These are phyloP conservation scores for Rhagologus leucostigma DNA, from an alignment of 2,113 vertebrate genomes.

Conservation along the genomic window DNA sequence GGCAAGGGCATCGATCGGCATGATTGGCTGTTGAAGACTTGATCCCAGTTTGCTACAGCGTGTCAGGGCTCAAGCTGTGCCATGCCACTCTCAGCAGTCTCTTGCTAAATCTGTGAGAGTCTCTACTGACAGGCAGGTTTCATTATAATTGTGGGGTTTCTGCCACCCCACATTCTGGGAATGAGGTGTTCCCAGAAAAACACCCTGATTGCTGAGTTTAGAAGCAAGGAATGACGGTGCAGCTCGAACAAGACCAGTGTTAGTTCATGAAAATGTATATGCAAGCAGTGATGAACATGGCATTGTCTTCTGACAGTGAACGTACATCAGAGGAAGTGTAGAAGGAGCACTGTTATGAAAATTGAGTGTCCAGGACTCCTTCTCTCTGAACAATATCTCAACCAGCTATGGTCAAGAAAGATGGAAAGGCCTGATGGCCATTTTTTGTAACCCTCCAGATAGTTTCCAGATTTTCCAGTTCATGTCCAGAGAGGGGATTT, in stretches of 20 bases:
- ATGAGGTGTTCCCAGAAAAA: background rate
- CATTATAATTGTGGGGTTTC: background rate
- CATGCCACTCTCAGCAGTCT: background rate
- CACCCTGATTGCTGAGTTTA: background rate
- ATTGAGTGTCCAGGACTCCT: background rate
- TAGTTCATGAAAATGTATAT: background rate
- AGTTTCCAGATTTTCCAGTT: background rate
- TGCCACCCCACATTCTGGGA: too few relatives aligned
- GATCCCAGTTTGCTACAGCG: fast-evolving
- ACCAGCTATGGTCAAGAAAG: background rate
- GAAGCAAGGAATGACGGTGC: background rate
- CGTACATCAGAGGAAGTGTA: fast-evolving
- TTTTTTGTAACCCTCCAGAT: background rate
- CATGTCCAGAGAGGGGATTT: background rate
- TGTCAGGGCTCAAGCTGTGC: background rate
- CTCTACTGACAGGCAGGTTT: background rate
- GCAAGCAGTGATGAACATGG: background rate
- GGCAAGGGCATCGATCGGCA: background rate
- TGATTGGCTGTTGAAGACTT: background rate
- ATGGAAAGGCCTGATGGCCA: background rate
- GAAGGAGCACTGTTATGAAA: background rate
- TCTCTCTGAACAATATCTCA: background rate
- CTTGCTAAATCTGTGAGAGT: background rate
- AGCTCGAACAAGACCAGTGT: background rate
- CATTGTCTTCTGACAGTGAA: background rate